Base-by-base conservation (phyloP, 2,113 vertebrate species). In the Oryzias woworae region DNA sequence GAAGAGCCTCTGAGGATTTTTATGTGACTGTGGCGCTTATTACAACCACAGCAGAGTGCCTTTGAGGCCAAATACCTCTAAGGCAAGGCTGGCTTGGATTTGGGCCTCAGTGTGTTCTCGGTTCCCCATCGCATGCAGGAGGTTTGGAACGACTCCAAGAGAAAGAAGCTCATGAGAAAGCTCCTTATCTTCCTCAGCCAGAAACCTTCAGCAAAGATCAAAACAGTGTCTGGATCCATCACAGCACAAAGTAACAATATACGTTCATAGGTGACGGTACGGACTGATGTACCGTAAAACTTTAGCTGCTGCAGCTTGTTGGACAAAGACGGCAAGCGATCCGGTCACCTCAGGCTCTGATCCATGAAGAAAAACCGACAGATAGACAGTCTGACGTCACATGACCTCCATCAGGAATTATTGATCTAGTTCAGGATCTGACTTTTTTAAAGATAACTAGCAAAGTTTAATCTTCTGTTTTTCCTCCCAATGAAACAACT, bases 221-320 rank as follows among this genome's bases (percentile, higher is more conserved):
- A 22, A 64, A 14, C 10, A 20, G 16, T 7, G 36, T 36, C 8
- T 36, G 36, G 36, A 36, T 8, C 12, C 7, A 10, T 36, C 36
- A 36, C 36, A 12, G 36, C 8, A 12, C 8, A 12, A 28, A 12
- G 36, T 3, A 36, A 36, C 31, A 31, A 31, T 6, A 6, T 28
- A 28, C 4, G 26, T 0, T 28, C 26, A 5, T 4, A 1, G 26
- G 26, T 6, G 15, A 17, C 23, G 44, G 26, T 31, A 6, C 14
- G 17, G 14, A 16, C 50, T 26, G 8, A 14, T 18, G 69, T 85
- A 95, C 93, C 88, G 66, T 36, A 91, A 83, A 23, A 86, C 66
- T 90, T 92, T 94, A 64, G 93, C 93, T 1, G 92, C 91, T 48
- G 94, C 92, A n/a, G 94, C 93, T 84, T 94, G 93, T 78, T 95